phyloP scores from a whole-genome alignment of 2,888 invertebrate genomes.

The Sclerodermus sp. region DNA sequence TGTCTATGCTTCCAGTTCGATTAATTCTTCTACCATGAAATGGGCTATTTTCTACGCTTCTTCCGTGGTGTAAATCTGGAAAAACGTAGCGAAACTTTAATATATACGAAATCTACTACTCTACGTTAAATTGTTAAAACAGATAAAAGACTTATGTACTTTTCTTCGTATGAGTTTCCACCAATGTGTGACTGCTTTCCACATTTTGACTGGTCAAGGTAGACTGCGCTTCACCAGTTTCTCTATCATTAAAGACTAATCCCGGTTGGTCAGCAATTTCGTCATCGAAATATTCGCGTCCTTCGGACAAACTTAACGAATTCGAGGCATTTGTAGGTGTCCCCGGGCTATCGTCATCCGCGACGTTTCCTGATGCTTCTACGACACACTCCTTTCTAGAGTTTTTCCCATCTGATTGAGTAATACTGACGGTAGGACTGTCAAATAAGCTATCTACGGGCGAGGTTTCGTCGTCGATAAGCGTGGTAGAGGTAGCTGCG shows the following conservation, averaged over 20 bases:
- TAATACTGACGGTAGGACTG: constrained; percentile 64
- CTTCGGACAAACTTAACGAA: constrained; percentile 79
- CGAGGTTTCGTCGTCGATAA: constrained; percentile 81
- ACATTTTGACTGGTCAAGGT: constrained; percentile 35
- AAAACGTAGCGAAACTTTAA: too few species aligned
- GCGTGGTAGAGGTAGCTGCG: constrained; percentile 68
- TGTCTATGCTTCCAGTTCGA: constrained; percentile 74
- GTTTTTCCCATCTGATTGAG: constrained; percentile 53
- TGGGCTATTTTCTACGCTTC: constrained; percentile 48
- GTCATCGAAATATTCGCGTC: constrained; percentile 82
- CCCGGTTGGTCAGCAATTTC: constrained; percentile 91
- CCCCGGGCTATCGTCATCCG: constrained; percentile 64
- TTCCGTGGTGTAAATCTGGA: constrained; percentile 38
- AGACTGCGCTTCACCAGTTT: constrained; percentile 22
- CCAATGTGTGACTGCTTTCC: constrained; percentile 51
- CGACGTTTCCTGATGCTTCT: constrained; percentile 55
- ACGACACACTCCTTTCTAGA: constrained; percentile 57
- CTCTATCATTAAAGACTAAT: constrained; percentile 73
- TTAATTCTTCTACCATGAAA: constrained; percentile 58
- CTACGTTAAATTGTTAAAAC: too few species aligned
- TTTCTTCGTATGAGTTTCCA: constrained; percentile 47
- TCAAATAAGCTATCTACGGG: constrained; percentile 79
- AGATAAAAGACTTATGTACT: constrained; percentile 26
- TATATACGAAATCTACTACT: too few species aligned
- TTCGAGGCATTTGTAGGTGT: constrained; percentile 79